These are phyloP conservation scores for Sinocyclocheilus maitianheensis DNA, from an alignment of 2,113 vertebrate genomes.

Conservation along the genomic window DNA sequence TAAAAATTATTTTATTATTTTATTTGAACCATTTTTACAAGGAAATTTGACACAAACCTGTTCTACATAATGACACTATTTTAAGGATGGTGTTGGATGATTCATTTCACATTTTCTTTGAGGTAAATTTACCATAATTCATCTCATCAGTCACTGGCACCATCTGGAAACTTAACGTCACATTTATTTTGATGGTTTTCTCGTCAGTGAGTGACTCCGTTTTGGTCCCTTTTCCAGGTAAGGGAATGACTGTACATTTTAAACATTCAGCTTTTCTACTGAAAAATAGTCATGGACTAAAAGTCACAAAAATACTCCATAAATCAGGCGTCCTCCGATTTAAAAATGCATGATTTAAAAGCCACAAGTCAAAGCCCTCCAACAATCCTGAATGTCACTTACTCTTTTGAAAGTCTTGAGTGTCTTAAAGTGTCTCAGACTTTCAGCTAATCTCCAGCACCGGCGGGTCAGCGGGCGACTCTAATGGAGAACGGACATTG, in stretches of 20 bases:
- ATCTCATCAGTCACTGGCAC: neutral
- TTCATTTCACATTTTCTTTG: no score
- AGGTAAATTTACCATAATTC: no score
- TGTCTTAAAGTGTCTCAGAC: constrained; percentile 10
- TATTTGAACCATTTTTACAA: no score
- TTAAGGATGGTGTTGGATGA: no score
- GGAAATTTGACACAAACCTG: no score
- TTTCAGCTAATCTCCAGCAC: constrained; percentile 31
- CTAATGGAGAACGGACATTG: constrained; percentile 26
- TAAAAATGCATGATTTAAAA: neutral
- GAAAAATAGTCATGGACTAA: neutral
- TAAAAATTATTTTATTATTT: no score
- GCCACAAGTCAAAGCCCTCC: constrained; percentile 14
- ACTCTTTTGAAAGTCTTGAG: constrained; percentile 1
- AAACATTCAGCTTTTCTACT: neutral
- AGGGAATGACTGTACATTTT: neutral
- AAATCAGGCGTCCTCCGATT: no score
- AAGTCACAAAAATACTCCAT: neutral
- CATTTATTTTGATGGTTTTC: neutral
- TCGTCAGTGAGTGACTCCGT: neutral
- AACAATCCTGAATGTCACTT: constrained; percentile 11
- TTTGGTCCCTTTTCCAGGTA: neutral
- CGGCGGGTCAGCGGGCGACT: constrained; percentile 1
- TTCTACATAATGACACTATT: no score
- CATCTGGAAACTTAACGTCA: neutral